Evolutionary conservation across 2,113 vertebrate species (phyloP).

Genomic region (Neopipo cinnamomea): DNA sequence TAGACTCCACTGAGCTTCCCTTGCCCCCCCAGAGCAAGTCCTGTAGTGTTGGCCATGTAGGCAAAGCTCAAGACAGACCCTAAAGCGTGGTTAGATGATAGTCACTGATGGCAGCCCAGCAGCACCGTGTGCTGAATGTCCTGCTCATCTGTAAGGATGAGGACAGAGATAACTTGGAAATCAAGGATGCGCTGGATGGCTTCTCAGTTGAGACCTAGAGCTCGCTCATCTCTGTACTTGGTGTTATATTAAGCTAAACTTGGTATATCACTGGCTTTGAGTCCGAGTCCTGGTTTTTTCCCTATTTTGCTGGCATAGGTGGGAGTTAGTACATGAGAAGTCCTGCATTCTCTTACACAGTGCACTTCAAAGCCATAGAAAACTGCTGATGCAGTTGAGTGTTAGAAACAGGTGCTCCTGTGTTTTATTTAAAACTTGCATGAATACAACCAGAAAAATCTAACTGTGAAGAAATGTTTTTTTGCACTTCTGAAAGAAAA

Average conservation of each 20-base stretch:
- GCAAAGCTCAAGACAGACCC: neutral
- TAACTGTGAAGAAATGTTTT: neutral
- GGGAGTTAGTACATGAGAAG: neutral
- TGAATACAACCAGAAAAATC: neutral
- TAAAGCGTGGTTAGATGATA: accelerated
- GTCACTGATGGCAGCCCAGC: too few species aligned
- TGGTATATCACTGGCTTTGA: neutral
- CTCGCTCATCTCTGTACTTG: neutral
- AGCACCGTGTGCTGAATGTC: neutral
- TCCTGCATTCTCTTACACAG: neutral
- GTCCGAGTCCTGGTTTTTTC: neutral
- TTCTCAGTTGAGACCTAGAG: neutral
- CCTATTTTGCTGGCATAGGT: neutral
- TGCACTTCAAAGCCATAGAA: neutral
- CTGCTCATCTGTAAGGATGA: neutral
- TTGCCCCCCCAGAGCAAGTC: neutral
- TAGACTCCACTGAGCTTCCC: neutral
- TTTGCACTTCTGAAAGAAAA: neutral
- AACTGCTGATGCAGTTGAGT: neutral
- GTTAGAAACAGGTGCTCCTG: neutral
- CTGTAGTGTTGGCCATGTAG: neutral
- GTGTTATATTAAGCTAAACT: neutral
- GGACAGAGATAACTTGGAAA: neutral
- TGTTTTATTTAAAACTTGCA: neutral
- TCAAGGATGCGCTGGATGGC: neutral